These are phyloP conservation scores for Mythimna lalbum DNA, from an alignment of 2,888 invertebrate species.

Conservation along the genomic window DNA sequence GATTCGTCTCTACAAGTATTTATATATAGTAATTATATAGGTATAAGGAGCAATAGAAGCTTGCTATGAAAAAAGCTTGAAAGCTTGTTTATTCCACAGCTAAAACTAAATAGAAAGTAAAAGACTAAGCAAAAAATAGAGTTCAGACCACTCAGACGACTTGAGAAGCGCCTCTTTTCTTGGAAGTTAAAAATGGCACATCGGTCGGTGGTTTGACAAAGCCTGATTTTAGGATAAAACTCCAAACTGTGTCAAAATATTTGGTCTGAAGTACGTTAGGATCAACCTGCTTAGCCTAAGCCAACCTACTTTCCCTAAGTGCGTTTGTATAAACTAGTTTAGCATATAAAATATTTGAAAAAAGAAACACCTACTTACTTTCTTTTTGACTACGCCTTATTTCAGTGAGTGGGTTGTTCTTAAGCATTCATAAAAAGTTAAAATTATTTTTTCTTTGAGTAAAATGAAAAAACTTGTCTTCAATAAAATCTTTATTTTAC, in stretches of 20 bases:
- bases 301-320: background rate
- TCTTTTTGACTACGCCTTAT: background rate
- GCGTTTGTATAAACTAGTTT: background rate
- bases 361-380: too few relatives aligned
- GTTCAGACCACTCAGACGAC: background rate
- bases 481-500: background rate
- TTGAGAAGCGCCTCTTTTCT: background rate
- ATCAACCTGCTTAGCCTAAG: background rate
- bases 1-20: too few relatives aligned
- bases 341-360: background rate
- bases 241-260: slow-evolving; percentile 5
- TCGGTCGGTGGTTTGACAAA: too few relatives aligned
- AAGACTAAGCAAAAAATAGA: too few relatives aligned
- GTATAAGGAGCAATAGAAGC: too few relatives aligned
- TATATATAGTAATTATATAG: too few relatives aligned
- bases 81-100: too few relatives aligned
- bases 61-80: too few relatives aligned
- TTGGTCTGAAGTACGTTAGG: background rate
- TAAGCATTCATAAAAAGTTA: background rate
- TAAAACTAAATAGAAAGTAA: background rate
- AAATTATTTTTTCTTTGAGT: background rate
- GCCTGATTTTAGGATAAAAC: too few relatives aligned
- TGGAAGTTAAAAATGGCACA: background rate
- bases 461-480: slow-evolving; percentile 6
- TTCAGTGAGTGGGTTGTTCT: too few relatives aligned